Conservation (phyloP, 1,140 invertebrate genomes). For the Temnothorax nylanderi region DNA sequence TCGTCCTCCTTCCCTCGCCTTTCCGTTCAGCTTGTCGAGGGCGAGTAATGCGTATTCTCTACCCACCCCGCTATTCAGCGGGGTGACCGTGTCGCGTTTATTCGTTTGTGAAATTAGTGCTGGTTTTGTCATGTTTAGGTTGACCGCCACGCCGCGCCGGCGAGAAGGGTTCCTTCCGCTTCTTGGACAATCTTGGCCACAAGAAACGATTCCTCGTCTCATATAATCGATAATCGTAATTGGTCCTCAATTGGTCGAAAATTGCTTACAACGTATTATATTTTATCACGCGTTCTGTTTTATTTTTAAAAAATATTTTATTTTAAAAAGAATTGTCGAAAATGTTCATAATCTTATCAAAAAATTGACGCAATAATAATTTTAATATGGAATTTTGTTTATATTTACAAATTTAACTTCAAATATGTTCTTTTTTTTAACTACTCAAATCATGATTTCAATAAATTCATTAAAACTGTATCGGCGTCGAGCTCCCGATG, state of each 20-base stretch:
- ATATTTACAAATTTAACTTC: slow-evolving; percentile 5
- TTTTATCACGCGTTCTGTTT: neutral
- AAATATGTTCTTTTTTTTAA: neutral
- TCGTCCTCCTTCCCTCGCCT: slow-evolving; percentile 69
- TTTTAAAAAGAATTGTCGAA: neutral
- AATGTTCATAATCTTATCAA: neutral
- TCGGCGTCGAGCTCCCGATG: neutral
- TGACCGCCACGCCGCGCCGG: slow-evolving; percentile 58
- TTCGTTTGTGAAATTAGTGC: slow-evolving; percentile 86
- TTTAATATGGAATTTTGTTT: neutral
- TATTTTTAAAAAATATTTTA: neutral
- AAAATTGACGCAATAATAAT: neutral
- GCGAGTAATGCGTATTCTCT: slow-evolving; percentile 55
- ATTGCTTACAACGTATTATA: neutral
- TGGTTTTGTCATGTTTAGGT: slow-evolving; percentile 84
- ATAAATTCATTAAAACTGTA: neutral
- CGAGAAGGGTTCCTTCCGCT: slow-evolving; percentile 27
- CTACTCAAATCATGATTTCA: neutral
- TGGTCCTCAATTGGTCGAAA: neutral
- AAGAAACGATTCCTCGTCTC: slow-evolving; percentile 37
- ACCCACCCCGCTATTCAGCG: slow-evolving; percentile 42
- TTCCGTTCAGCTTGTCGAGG: slow-evolving; percentile 60
- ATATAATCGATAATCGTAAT: neutral
- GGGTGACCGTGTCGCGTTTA: slow-evolving; percentile 76
- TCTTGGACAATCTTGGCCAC: neutral